phyloP scores from a whole-genome alignment of 35 echinoderm and acorn worm species.

The Apostichopus japonicus region DNA sequence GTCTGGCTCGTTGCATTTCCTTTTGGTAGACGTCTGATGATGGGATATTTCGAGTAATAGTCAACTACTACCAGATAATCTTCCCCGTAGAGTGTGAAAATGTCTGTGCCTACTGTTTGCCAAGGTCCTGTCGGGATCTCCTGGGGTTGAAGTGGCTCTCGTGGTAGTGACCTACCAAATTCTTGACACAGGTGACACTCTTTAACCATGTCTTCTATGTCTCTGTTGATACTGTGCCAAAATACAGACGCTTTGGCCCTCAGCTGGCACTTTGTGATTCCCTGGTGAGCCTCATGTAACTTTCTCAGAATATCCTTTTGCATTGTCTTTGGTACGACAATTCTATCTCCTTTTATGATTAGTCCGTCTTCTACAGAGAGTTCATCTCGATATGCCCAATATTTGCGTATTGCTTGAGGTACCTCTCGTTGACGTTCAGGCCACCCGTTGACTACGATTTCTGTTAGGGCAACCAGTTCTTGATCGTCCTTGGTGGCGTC shows the following conservation, averaged over 20 bases:
- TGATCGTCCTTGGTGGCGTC: slow-evolving; percentile 35
- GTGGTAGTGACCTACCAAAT: background rate
- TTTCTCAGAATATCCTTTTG: slow-evolving; percentile 35
- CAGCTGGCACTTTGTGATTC: slow-evolving; percentile 53
- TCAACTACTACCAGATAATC: slow-evolving; percentile 39
- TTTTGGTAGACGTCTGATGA: slow-evolving; percentile 54
- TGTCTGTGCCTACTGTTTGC: slow-evolving; percentile 55
- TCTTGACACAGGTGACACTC: slow-evolving; percentile 8
- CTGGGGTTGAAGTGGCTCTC: slow-evolving; percentile 30
- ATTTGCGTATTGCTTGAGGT: background rate
- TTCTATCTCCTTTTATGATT: slow-evolving; percentile 34
- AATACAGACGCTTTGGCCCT: slow-evolving; percentile 51
- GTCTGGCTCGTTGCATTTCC: slow-evolving; percentile 26
- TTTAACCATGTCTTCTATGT: slow-evolving; percentile 26
- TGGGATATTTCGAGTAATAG: slow-evolving; percentile 57
- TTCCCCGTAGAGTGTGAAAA: slow-evolving; percentile 57
- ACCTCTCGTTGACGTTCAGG: background rate
- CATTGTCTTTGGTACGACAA: slow-evolving; percentile 29
- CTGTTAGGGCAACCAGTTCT: slow-evolving; percentile 7
- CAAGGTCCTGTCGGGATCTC: slow-evolving; percentile 55
- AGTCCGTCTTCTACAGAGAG: background rate
- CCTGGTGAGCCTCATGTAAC: slow-evolving; percentile 67
- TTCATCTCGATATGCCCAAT: slow-evolving; percentile 35
- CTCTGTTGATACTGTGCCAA: slow-evolving; percentile 51
- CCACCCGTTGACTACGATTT: slow-evolving; percentile 35